Evolutionary conservation across 2,113 vertebrate species (phyloP).

Genomic region (Lepisosteus osseus): DNA sequence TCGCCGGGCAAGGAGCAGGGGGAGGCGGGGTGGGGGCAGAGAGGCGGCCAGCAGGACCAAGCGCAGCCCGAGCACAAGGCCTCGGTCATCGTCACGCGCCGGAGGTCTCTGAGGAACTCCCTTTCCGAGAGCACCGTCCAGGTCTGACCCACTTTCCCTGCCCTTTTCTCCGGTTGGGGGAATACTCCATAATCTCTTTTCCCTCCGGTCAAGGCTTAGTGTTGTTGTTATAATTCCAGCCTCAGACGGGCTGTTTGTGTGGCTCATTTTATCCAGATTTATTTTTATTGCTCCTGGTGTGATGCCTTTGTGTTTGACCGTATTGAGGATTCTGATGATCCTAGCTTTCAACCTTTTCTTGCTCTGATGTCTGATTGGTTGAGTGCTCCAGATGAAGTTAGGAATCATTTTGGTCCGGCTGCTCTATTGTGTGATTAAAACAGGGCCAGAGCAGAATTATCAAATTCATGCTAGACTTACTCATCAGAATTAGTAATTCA

Average conservation of each 20-base stretch:
- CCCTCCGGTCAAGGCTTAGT: not conserved
- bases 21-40: slow-evolving; percentile 62
- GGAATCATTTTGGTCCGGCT: not conserved
- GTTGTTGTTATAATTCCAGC: not conserved
- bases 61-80: slow-evolving; percentile 73
- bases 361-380: too few relatives aligned
- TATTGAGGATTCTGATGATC: too few relatives aligned
- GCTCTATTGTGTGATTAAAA: not conserved
- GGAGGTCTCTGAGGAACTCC: slow-evolving; percentile 78
- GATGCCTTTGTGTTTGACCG: not conserved
- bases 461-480: too few relatives aligned
- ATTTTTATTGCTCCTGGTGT: not conserved
- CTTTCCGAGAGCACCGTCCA: slow-evolving; percentile 72
- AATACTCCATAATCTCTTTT: not conserved
- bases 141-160: slow-evolving; percentile 54
- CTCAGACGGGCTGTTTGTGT: not conserved
- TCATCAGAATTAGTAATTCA: too few relatives aligned
- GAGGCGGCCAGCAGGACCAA: slow-evolving; percentile 56
- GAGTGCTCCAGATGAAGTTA: too few relatives aligned
- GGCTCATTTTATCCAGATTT: not conserved
- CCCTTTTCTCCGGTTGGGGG: not conserved
- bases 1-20: slow-evolving; percentile 62
- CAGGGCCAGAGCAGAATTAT: too few relatives aligned
- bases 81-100: slow-evolving; percentile 90
- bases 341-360: too few relatives aligned